Evolutionary conservation across 2,888 invertebrate species (phyloP), one percentile per base, ranked within the genome.

Genomic region (Smittia aterrima): DNA sequence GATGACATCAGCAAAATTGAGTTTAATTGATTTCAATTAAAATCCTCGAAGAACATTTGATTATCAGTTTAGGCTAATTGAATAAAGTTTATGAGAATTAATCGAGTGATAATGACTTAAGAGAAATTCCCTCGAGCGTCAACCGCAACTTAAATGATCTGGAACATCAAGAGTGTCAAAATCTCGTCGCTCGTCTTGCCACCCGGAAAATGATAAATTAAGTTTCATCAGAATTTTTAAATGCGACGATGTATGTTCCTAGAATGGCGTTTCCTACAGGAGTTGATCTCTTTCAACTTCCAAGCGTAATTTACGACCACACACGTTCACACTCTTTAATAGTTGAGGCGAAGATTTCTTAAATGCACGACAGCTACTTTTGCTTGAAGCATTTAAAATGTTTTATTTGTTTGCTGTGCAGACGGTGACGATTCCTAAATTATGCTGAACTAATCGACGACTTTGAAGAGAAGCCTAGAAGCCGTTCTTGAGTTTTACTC

Each of bases 141-240:
- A 47, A 47, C 47, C 47, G 47, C 47, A 47, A 47, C n/a, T n/a
- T n/a, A 47, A 47, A 47, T 11, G 47, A 47, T 47, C 47, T 16
- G 16, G n/a, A 47, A 47, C 13, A 11, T 47, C n/a, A 11, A 47
- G 47, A 47, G 47, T 47, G 47, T 47, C 47, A 47, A 47, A 47
- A 13, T n/a, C 4, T 32, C 32, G 3, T 32, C n/a, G 16, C 9
- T 47, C 11, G n/a, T 47, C 9, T n/a, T 47, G 32, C 32, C 22
- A 58, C n/a, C 58, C 58, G 58, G 22, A 58, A 22, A 58, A 22
- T 20, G 58, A 58, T 6, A 58, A 58, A 18, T 58, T 2, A 58
- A 58, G 13, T 58, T 47, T 58, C 58, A 58, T 20, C 58, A 58
- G 58, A 58, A 58, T 20, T 58, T 13, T 58, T 22, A 58, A 58